Evolutionary conservation across 2,888 invertebrate genomes (phyloP), one percentile per base, ranked within the genome.

Genomic region (Drosophila monieri): DNA sequence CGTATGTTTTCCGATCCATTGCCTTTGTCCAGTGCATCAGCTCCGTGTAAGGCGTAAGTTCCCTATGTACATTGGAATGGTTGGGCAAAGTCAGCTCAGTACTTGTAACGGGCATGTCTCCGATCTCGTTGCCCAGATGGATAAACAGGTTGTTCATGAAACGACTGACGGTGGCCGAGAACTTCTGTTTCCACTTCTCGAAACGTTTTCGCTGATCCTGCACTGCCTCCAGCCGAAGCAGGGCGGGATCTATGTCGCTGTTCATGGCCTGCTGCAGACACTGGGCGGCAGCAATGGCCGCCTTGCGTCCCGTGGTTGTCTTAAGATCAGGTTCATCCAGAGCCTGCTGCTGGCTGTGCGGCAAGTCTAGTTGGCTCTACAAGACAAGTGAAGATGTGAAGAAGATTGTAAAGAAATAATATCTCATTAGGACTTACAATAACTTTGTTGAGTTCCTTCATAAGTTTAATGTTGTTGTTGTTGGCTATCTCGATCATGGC

Each of bases 71-170:
- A 48, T 94, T 93, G 74, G 94, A 93, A 89, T 97, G 95, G 78
- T 95, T 95, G 0, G 96, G 96, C 76, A 98, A 92, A 30, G 94
- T 93, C 57, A 97, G 92, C 43, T 94, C 94, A 8, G 84, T 88
- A 49, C 79, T 88, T 9, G 88, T 86, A 35, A 85, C 30, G 8
- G 89, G 81, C 59, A 68, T 85, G 80, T 95, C 95, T 0, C 95
- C 95, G 68, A 94, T 93, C 89, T 96, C 95, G 88, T 95, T 95
- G 14, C 94, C 98, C 92, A 98, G 94, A 92, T 99, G 98, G 87
- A 98, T 97, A 80, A 99, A 97, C 54, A 97, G 93, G 92, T 99
- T 98, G 91, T 98, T 98, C 53, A 99, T 93, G 91, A 99, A 98
- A 18, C 98, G 94, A 67, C 96, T 95, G 56, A 99, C 94, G 46